Evolutionary conservation across 53 echinoderm and acorn worm genomes (phyloP), one percentile per base, ranked within the genome.

Genomic region (Temnopleurus reevesii): DNA sequence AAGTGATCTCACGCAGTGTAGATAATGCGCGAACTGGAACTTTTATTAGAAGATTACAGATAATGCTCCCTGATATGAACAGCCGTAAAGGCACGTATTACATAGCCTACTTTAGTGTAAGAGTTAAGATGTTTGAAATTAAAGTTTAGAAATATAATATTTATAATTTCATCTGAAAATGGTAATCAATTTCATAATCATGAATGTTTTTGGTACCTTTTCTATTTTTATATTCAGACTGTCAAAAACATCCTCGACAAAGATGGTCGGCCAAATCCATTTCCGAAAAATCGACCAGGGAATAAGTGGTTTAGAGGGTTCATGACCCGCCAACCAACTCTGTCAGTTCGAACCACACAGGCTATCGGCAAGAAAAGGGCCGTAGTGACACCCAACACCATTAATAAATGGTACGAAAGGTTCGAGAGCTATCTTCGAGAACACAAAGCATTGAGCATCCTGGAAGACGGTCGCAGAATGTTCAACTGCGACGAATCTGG

Each of bases 201-300:
- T 4, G 1, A 9, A 5, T 58, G 5, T 25, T 25, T 1, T 13
- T 2, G 5, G 4, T 55, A 19, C 4, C 19, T 7, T 38, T 38
- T 38, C 6, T 19, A 1, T 46, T 8, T 5, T 77, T 46, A 12
- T 4, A 46, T 46, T 24, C 27, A 77, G 77, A 46, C 15, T 4
- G 89, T 89, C 1, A 89, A 89, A 29, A 89, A 23, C 41, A 56
- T 77, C 24, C 12, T 76, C 1, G 77, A 89, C 7, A 76, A 77
- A 7, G 43, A 89, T 55, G 77, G 89, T 1, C 25, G 59, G 4
- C 3, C 29, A 3, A 76, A n/a, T 0, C 56, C 55, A n/a, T 89
- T 89, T 25, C 55, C 23, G 21, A 29, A 77, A 15, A 89, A 54
- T 57, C 35, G 45, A 26, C 89, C 77, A 10, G 77, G 89, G 4